These are phyloP conservation scores for Heliothis peltigera DNA, from an alignment of 2,888 invertebrate species.

Conservation along the genomic window DNA sequence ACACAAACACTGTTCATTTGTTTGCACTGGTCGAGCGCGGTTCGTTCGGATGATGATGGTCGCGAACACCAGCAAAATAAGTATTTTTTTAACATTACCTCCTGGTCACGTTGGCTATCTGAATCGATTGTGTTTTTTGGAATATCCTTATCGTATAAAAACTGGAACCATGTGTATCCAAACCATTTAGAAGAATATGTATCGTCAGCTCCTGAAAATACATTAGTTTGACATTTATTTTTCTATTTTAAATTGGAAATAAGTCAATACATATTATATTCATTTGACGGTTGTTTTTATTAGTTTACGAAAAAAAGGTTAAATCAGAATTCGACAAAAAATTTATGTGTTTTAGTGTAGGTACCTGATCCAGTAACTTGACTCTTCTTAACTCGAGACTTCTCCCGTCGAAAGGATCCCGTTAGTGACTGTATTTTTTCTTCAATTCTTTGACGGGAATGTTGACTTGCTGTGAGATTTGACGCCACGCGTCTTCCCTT, in stretches of 20 bases:
- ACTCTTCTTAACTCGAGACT: constrained; percentile 9
- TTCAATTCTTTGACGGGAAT: constrained; percentile 10
- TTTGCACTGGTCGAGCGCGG: too few species aligned
- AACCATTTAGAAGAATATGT: constrained; percentile 9
- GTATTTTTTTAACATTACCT: constrained; percentile 8
- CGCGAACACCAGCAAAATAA: constrained; percentile 10
- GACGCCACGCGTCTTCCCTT: constrained; percentile 1
- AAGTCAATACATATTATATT: too few species aligned
- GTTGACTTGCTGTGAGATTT: not conserved
- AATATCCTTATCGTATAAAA: constrained; percentile 9
- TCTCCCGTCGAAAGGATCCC: constrained; percentile 8
- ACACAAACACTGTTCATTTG: too few species aligned
- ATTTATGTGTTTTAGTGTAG: too few species aligned
- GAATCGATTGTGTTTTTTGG: constrained; percentile 7
- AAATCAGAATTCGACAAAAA: too few species aligned
- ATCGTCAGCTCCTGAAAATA: constrained; percentile 6
- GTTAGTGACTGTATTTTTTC: constrained; percentile 9
- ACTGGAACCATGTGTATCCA: constrained; percentile 11
- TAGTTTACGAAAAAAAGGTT: too few species aligned
- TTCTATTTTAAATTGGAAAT: too few species aligned
- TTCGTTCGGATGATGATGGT: too few species aligned
- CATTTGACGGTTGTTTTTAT: too few species aligned
- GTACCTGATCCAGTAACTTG: constrained; percentile 6
- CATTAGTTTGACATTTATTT: not conserved
- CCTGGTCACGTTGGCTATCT: constrained; percentile 8